Conservation (phyloP, 35 echinoderm and acorn worm genomes). For the Nesometra sesokonis region DNA sequence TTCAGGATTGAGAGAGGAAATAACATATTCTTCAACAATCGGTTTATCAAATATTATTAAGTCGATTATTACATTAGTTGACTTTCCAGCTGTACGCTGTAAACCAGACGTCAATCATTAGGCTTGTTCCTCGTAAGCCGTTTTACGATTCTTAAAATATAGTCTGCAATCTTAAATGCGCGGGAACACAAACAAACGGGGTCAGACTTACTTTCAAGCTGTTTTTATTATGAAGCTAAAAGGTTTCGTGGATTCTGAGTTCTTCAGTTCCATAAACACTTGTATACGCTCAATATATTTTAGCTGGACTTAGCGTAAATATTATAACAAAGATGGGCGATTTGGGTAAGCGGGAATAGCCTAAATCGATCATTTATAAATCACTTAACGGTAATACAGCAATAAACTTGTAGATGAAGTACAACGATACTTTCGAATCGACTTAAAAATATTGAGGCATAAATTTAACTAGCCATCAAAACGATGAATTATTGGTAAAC, state of each 20-base stretch:
- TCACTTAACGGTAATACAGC: background rate
- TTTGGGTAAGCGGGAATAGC: background rate
- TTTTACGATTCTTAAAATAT: background rate
- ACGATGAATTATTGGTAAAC: too few relatives aligned
- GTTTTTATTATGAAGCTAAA: background rate
- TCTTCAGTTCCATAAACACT: background rate
- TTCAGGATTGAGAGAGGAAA: background rate
- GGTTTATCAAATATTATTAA: background rate
- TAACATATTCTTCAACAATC: background rate
- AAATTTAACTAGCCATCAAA: too few relatives aligned
- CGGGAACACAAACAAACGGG: background rate
- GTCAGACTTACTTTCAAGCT: background rate
- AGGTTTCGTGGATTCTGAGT: background rate
- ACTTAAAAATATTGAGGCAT: too few relatives aligned
- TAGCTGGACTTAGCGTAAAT: background rate
- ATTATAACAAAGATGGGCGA: background rate
- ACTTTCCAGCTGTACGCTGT: background rate
- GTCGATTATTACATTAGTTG: background rate
- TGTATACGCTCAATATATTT: background rate
- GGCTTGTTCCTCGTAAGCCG: too few relatives aligned
- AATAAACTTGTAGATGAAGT: background rate
- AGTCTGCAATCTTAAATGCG: background rate
- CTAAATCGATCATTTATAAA: background rate
- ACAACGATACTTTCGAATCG: too few relatives aligned
- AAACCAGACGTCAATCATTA: background rate